phyloP scores from a whole-genome alignment of 2,888 invertebrate species.

The Pyrochroa serraticornis region DNA sequence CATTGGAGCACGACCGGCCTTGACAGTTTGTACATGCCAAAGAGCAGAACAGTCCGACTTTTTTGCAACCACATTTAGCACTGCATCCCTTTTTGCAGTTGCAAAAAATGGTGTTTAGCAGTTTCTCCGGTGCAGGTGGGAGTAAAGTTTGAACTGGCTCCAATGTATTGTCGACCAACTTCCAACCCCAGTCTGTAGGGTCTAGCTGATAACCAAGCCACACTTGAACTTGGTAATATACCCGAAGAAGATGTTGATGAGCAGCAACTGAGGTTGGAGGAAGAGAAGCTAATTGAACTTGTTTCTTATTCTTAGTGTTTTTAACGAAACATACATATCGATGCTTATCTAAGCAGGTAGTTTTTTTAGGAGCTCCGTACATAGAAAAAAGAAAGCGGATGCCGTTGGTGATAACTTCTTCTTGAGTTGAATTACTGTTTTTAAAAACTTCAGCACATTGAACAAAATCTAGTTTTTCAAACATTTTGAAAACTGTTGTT shows the following conservation, averaged over 20 bases:
- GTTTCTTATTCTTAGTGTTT: constrained; percentile 32
- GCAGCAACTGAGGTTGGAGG: constrained; percentile 35
- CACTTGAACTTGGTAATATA: constrained; percentile 35
- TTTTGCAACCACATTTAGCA: constrained; percentile 20
- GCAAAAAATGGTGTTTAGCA: constrained; percentile 9
- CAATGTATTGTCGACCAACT: constrained; percentile 15
- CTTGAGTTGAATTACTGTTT: constrained; percentile 18
- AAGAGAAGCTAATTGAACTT: constrained; percentile 34
- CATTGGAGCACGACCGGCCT: constrained; percentile 20
- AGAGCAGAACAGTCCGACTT: constrained; percentile 20
- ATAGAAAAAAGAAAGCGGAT: constrained; percentile 32
- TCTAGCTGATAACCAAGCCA: constrained; percentile 32
- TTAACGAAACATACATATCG: constrained; percentile 36
- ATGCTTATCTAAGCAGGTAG: constrained; percentile 30
- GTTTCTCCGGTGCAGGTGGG: constrained; percentile 10
- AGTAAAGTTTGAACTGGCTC: constrained; percentile 8
- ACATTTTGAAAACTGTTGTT: constrained; percentile 38
- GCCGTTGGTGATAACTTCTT: constrained; percentile 22
- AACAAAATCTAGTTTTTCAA: constrained; percentile 33
- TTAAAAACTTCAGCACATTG: constrained; percentile 23
- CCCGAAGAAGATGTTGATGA: constrained; percentile 34
- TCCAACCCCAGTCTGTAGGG: constrained; percentile 33
- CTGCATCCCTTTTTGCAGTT: constrained; percentile 19
- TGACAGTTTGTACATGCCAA: constrained; percentile 21
- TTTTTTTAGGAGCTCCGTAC: constrained; percentile 31